These are phyloP conservation scores for Hypothenemus hampei DNA, from an alignment of 1,140 invertebrate species.

Conservation along the genomic window DNA sequence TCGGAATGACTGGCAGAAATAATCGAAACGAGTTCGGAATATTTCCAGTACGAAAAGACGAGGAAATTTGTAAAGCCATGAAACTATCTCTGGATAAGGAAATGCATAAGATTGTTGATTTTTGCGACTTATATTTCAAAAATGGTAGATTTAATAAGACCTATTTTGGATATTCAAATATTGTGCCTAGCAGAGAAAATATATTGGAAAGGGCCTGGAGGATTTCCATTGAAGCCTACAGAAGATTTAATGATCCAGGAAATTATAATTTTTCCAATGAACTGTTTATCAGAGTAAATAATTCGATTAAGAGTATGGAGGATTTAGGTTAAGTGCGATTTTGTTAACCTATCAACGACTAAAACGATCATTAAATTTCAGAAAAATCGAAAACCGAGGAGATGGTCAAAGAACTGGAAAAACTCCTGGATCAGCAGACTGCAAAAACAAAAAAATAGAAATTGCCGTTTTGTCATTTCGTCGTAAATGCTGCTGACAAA, in stretches of 20 bases:
- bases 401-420: conserved; percentile 19
- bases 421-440: conserved; percentile 3
- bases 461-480: neutral
- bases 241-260: conserved; percentile 6
- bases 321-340: conserved; percentile 13
- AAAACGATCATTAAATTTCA: conserved; percentile 16
- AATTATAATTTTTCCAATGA: conserved; percentile 13
- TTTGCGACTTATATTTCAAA: neutral
- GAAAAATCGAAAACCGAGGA: conserved; percentile 23
- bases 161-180: conserved; percentile 19
- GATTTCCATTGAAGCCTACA: conserved; percentile 13
- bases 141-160: conserved; percentile 1
- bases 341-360: neutral
- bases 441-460: conserved; percentile 8
- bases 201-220: conserved; percentile 22
- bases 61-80: neutral
- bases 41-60: conserved; percentile 1
- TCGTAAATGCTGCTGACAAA: no score
- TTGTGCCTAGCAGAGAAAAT: conserved; percentile 23
- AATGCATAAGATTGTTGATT: neutral
- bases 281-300: conserved; percentile 12
- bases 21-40: neutral
- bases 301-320: conserved; percentile 15
- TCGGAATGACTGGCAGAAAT: neutral
- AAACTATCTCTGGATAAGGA: conserved; percentile 11